Evolutionary conservation across 2,797 vertebrate genomes (phyloP), one percentile per base, ranked within the genome.

Genomic region (Chrosomus eos): DNA sequence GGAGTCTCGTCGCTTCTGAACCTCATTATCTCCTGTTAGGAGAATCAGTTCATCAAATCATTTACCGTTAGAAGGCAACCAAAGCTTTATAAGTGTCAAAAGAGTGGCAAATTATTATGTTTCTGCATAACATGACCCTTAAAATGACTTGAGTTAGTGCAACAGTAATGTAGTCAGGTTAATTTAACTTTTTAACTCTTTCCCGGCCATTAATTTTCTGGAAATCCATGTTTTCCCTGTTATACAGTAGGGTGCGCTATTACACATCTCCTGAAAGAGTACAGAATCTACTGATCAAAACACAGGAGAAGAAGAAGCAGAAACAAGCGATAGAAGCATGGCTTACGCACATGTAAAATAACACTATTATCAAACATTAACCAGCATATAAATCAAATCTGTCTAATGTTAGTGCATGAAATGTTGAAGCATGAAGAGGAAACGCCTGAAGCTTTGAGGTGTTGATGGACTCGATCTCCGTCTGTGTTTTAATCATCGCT

Each of bases 11-110:
- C 48, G 14, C 73, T 36, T 23, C 28, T 23, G 28, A 14, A 31
- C 31, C 73, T 75, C 73, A 36, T 75, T 74, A 74, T 33, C 72
- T 64, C 58, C 28, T 23, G 58, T 31, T 45, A 45, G 36, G 5
- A 14, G n/a, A 31, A 28, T 79, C 33, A 31, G 5, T 79, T 45
- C 18, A 79, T 62, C 3, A 7, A 9, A 48, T 31, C 6, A 31
- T 66, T 23, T 14, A 14, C 10, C 3, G 18, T 66, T 60, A 19
- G 10, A 40, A 26, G 2, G 74, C 23, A 77, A 9, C 23, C 19
- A 45, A 14, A 45, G 43, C 43, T 45, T 45, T 14, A 4, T 18
- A 26, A 26, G 33, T 16, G 23, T n/a, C 53, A 1, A 51, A 77
- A 26, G 40, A 71, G 9, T 45, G 13, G 23, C n/a, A 45, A 58